phyloP scores from a whole-genome alignment of 2,113 vertebrate genomes.

The Hydrolagus affinis region DNA sequence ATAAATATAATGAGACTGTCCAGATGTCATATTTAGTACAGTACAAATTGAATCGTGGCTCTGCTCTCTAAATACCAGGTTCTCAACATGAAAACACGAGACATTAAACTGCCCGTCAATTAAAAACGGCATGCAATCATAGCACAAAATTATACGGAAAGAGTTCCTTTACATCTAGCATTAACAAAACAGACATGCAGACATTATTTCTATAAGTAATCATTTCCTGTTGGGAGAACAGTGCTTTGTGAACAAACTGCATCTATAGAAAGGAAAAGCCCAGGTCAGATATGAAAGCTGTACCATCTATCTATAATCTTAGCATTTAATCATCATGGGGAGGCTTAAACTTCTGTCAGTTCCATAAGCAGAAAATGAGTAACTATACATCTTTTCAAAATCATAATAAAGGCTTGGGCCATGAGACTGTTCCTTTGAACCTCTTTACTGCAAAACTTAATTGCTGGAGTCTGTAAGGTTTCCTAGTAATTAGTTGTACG shows the following conservation, averaged over 20 bases:
- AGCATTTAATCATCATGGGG: not conserved
- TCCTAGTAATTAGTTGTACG: conserved; percentile 20
- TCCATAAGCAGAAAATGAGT: conserved; percentile 26
- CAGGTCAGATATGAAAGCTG: conserved; percentile 14
- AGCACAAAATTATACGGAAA: not conserved
- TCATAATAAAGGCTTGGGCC: conserved; percentile 14
- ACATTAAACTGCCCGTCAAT: not conserved
- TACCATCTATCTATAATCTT: conserved; percentile 25
- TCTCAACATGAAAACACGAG: not conserved
- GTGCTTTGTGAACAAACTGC: not conserved
- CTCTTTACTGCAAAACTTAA: conserved; percentile 11
- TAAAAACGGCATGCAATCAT: not conserved
- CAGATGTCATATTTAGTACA: not conserved
- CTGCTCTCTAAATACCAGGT: not conserved
- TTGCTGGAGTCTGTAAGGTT: conserved; percentile 7
- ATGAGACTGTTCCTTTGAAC: not conserved
- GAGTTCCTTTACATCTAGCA: not conserved
- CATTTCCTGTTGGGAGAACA: not conserved
- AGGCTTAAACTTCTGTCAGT: not conserved
- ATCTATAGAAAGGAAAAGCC: not conserved
- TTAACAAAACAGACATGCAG: not conserved
- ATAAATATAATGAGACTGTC: not conserved
- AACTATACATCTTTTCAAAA: conserved; percentile 3
- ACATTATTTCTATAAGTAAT: not conserved
- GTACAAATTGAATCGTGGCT: not conserved